Conservation (phyloP, 2,888 invertebrate genomes). For the Apantesis nais region DNA sequence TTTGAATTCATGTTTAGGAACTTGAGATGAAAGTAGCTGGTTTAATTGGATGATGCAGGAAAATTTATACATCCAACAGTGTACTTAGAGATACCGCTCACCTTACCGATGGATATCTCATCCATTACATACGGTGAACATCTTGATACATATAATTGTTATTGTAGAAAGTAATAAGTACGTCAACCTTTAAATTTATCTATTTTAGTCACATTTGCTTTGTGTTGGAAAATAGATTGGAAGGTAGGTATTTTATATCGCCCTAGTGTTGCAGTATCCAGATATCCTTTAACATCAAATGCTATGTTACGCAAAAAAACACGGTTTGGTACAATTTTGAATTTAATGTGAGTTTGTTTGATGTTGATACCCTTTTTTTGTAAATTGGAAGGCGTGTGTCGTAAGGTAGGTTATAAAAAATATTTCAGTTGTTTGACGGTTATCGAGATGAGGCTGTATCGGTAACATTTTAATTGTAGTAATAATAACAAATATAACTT, state of each 20-base stretch:
- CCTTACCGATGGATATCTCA: constrained; percentile 23
- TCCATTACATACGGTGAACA: not conserved
- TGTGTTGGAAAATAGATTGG: not conserved
- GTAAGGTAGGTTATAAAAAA: not conserved
- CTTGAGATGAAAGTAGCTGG: constrained; percentile 47
- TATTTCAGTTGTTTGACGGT: not conserved
- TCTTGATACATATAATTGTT: not conserved
- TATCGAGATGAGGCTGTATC: not conserved
- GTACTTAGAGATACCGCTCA: not conserved
- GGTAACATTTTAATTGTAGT: too few species aligned
- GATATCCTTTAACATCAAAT: not conserved
- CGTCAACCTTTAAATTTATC: not conserved
- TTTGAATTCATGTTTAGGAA: constrained; percentile 59
- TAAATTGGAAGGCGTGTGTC: not conserved
- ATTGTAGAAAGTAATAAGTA: constrained; percentile 6
- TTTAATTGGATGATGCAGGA: constrained; percentile 71
- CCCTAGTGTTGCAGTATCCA: not conserved
- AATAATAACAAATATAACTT: too few species aligned
- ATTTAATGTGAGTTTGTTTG: not conserved
- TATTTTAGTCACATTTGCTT: not conserved
- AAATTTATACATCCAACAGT: constrained; percentile 39
- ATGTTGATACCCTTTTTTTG: too few species aligned
- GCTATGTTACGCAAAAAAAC: not conserved
- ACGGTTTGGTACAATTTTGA: not conserved
- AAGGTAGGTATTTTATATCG: not conserved